Base-by-base conservation (phyloP, 1,140 invertebrate genomes). In the Solenopsis fugax region DNA sequence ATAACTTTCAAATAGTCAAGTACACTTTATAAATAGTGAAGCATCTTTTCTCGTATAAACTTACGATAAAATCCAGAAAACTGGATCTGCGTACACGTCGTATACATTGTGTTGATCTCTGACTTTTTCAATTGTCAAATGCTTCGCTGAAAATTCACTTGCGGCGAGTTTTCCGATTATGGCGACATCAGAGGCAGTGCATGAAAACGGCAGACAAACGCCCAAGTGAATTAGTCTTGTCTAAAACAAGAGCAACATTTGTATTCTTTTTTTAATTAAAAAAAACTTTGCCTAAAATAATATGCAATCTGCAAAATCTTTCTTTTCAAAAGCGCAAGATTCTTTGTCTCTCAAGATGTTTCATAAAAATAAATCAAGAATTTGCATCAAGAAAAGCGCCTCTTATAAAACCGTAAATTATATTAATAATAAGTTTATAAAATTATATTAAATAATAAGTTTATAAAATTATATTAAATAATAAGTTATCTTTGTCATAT, bases 11-110 rank as follows among this genome's bases (percentile, higher is more conserved):
- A 29, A 29, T 29, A 29, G 29, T 1, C 29, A 29, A 29, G 29
- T 29, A 29, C 29, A 29, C 29, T 29, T 29, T 29, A 29, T 29
- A 29, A 29, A 29, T 29, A 29, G 29, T 29, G 1, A 29, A 29
- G 29, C 29, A 29, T 29, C 29, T 29, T 29, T 29, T 29, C 29
- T 29, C 29, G 7, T 34, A n/a, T n/a, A 37, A 78, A 94, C 96
- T 97, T 94, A 98, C 97, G 97, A 94, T 54, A 98, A 91, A 60
- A 96, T 96, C 94, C 96, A 96, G 94, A 98, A 98, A 2, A 97
- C 96, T 2, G 95, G 95, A 92, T 98, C 97, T 12, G 95, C 87
- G 86, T 96, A 96, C 89, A 97, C 96, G 73, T 96, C 94, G 90
- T 97, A 98, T 76, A 94, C 94, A 84, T 96, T 95, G 85, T 97